Base-by-base conservation (phyloP, 2,797 vertebrate genomes). In the Danio albolineatus region DNA sequence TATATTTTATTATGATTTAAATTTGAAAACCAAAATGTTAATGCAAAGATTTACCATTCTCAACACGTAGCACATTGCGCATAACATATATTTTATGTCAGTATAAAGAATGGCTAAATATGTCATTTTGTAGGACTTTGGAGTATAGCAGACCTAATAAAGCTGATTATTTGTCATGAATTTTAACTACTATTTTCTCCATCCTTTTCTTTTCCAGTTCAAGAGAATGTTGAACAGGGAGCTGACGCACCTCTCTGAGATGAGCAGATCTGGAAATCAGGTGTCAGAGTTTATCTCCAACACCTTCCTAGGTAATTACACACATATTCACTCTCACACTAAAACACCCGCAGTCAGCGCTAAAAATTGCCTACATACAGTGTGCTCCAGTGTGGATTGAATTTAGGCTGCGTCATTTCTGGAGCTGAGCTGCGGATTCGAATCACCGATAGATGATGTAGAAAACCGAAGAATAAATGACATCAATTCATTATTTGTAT, bases 171-270 rank as follows among this genome's bases (percentile, higher is more conserved):
- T 88, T 85, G 79, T 72, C 28, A 38, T 46, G 19, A 70, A 21
- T 86, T 85, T 59, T 49, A 88, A 87, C 88, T 92, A 86, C 93
- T 56, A 36, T 84, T 77, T n/a, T 67, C 10, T 43, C 9, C 85
- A 74, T 53, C n/a, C 59, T 46, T 78, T 2, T 74, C 64, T 76
- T 73, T 65, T 79, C 76, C 95, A 99, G 97, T 99, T 99, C 93
- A 99, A 99, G 93, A 97, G 98, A 94, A 99, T 98, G 98, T 94
- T 99, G 94, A 99, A 96, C 92, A 95, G 97, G 90, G 98, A 99
- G 92, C 93, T 99, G 94, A 98, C 97, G 74, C 98, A 99, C 92
- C 96, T 99, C 87, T 99, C 98, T 10, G 98, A 99, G 94, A 98
- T 98, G 97, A 99, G 98, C 93, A 95, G 98, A 78, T 99, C 98